Percentiles rank a stretch among this genome's conserved stretches.
Conservation (phyloP, 2,113 vertebrate species). For the Theristicus caerulescens region DNA sequence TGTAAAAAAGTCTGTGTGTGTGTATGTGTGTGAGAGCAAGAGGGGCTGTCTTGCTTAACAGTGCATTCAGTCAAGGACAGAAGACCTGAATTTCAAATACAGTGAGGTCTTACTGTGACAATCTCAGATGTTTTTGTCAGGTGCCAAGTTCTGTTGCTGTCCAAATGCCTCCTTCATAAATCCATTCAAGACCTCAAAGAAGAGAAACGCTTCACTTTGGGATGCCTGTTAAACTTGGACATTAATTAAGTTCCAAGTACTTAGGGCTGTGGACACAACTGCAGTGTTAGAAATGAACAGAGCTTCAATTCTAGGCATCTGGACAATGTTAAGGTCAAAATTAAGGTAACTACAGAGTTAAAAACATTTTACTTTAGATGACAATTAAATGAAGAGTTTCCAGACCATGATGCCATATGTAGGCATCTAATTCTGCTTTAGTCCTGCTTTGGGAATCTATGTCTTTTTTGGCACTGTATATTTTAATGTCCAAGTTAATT, state of each 20-base stretch:
- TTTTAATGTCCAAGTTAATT: not conserved
- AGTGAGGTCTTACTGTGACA: not conserved
- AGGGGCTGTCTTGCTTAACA: not conserved
- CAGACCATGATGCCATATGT: not conserved
- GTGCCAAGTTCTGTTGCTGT: not conserved
- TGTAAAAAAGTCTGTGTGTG: not conserved
- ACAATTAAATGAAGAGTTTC: not conserved
- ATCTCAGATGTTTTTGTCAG: not conserved
- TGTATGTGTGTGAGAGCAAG: not conserved
- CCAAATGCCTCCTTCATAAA: not conserved
- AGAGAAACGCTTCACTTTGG: not conserved
- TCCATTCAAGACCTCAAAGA: not conserved
- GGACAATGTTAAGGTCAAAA: not conserved
- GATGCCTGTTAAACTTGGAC: fast-evolving
- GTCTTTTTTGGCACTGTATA: not conserved
- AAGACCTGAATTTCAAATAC: not conserved
- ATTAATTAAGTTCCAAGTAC: not conserved
- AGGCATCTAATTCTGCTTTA: not conserved
- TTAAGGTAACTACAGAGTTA: not conserved
- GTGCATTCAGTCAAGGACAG: not conserved
- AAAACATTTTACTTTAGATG: not conserved
- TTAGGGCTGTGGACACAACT: not conserved
- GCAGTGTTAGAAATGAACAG: not conserved
- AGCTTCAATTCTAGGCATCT: not conserved
- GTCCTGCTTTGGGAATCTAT: not conserved